Evolutionary conservation across 2,113 vertebrate species (phyloP).

Genomic region (Ardeotis arabs): DNA sequence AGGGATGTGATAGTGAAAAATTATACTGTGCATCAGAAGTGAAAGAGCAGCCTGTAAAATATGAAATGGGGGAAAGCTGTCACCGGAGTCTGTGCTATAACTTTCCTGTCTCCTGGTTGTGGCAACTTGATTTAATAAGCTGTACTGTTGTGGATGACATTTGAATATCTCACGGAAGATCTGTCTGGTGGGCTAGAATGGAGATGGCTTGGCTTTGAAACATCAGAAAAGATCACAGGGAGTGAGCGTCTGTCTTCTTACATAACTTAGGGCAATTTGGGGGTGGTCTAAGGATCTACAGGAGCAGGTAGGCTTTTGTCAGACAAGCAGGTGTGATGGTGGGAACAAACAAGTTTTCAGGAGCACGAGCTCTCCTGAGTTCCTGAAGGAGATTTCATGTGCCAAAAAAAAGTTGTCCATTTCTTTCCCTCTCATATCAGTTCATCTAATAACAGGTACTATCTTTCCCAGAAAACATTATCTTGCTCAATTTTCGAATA

Average conservation of each 20-base stretch:
- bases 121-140: background rate
- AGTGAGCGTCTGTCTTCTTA: too few relatives aligned
- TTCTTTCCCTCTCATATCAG: background rate
- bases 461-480: background rate
- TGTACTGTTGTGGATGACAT: background rate
- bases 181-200: background rate
- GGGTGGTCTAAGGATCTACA: background rate
- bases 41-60: background rate
- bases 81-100: background rate
- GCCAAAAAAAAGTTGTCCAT: background rate
- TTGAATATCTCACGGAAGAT: background rate
- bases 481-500: background rate
- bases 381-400: background rate
- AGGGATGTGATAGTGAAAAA: background rate
- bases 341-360: background rate
- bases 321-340: background rate
- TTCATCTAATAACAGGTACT: background rate
- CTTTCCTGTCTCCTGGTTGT: background rate
- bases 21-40: background rate
- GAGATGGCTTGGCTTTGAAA: background rate
- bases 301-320: background rate
- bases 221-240: too few relatives aligned
- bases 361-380: background rate
- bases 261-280: accelerated
- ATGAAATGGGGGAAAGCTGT: background rate